phyloP scores from a whole-genome alignment of 35 echinoderm and acorn worm genomes.

The Holothuria glaberrima region DNA sequence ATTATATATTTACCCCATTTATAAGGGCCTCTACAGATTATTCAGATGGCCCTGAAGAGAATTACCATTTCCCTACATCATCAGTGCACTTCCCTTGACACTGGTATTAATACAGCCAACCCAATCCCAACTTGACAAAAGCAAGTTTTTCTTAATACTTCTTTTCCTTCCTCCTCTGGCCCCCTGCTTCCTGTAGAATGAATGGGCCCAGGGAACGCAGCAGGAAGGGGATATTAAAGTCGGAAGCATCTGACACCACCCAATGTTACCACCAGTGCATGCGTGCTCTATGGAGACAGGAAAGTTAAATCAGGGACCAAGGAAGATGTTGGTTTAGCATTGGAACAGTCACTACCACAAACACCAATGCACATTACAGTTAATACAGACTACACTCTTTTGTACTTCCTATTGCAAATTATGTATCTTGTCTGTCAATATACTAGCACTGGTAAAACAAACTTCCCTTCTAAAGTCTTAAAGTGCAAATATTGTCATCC shows the following conservation, averaged over 20 bases:
- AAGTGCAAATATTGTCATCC: no score
- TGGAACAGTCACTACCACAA: no score
- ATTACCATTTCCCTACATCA: not conserved
- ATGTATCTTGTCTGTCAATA: no score
- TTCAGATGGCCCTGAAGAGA: not conserved
- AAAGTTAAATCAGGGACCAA: conserved; percentile 26
- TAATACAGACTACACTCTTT: no score
- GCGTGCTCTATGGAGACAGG: not conserved
- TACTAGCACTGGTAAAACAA: no score
- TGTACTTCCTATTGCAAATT: no score
- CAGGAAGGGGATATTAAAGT: conserved; percentile 49
- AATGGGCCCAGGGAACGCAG: conserved; percentile 22
- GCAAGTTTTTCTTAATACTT: conserved; percentile 9
- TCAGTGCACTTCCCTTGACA: no score
- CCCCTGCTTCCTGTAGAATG: not conserved
- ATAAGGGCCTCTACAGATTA: not conserved
- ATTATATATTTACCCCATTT: not conserved
- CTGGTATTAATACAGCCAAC: no score
- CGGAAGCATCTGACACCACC: conserved; percentile 42
- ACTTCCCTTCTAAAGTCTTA: no score
- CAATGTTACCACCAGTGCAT: conserved; percentile 23
- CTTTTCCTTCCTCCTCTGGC: conserved; percentile 13
- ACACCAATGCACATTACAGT: no score
- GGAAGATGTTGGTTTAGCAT: conserved; percentile 23
- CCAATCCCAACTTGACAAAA: conserved; percentile 2